phyloP scores from a whole-genome alignment of 2,797 vertebrate genomes.

The Lepilemur ruficaudatus region DNA sequence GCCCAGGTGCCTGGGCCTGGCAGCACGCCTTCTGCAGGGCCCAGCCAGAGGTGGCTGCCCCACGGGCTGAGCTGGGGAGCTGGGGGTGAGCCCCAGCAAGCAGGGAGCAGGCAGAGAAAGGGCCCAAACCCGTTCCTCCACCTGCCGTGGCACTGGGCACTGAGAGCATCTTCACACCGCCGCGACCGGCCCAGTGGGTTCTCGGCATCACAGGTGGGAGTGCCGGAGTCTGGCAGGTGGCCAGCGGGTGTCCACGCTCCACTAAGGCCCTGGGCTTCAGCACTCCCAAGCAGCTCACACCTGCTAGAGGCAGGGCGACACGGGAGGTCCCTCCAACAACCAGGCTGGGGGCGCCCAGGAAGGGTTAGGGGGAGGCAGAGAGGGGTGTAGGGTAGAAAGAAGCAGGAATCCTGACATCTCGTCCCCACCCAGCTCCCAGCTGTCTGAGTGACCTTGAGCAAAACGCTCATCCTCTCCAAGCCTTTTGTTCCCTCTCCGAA shows the following conservation, averaged over 20 bases:
- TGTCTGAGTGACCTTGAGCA: neutral
- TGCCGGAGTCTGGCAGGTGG: neutral
- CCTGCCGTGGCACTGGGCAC: neutral
- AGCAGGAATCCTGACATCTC: neutral
- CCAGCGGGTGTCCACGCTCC: neutral
- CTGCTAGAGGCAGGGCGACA: neutral
- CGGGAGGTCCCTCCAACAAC: neutral
- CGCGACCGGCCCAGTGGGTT: neutral
- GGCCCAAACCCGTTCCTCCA: neutral
- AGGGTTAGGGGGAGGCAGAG: neutral
- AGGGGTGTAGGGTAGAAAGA: neutral
- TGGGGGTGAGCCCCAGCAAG: accelerated
- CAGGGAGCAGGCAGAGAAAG: neutral
- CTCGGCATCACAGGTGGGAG: neutral
- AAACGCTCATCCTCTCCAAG: neutral
- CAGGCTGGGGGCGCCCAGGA: neutral
- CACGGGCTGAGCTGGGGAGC: neutral
- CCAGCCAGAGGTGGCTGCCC: neutral
- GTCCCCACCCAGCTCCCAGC: neutral
- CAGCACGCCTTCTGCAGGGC: neutral
- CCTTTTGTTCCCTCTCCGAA: neutral
- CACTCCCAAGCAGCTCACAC: neutral
- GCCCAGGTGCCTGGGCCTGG: neutral
- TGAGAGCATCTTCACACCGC: neutral
- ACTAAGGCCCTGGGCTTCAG: neutral